phyloP scores from a whole-genome alignment of 2,888 invertebrate genomes.

The Lochmaea crataegi region DNA sequence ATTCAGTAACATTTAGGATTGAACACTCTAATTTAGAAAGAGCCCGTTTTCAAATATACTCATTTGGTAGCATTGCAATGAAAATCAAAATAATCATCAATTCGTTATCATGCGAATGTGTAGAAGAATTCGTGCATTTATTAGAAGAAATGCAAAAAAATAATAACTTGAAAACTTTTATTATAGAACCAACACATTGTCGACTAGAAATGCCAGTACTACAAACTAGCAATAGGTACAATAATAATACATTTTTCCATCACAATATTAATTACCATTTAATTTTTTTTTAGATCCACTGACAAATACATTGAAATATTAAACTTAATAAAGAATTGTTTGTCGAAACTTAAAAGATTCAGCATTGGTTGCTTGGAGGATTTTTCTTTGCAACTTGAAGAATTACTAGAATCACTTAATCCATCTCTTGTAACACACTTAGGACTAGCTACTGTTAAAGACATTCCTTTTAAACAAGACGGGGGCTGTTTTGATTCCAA shows the following conservation, averaged over 20 bases:
- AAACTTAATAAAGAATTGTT: constrained; percentile 52
- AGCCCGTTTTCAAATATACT: constrained; percentile 58
- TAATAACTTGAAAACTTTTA: constrained; percentile 60
- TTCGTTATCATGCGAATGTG: constrained; percentile 59
- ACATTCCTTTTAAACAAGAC: constrained; percentile 75
- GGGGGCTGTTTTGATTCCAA: constrained; percentile 69
- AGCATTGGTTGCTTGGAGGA: constrained; percentile 64
- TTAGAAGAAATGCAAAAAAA: constrained; percentile 60
- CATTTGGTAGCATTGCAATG: constrained; percentile 59
- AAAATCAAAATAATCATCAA: constrained; percentile 60
- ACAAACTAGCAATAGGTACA: constrained; percentile 36
- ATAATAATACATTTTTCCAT: not conserved
- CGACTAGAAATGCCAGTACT: constrained; percentile 54
- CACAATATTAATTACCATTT: not conserved
- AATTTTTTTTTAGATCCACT: constrained; percentile 38
- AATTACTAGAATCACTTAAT: constrained; percentile 60
- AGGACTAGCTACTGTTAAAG: constrained; percentile 79
- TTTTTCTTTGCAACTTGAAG: constrained; percentile 58
- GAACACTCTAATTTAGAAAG: constrained; percentile 56
- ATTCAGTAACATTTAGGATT: constrained; percentile 60
- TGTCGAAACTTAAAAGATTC: constrained; percentile 58
- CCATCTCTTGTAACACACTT: constrained; percentile 72
- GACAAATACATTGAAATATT: constrained; percentile 49
- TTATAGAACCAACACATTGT: constrained; percentile 63
- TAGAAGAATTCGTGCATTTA: constrained; percentile 60